Base-by-base conservation (phyloP, 2,888 invertebrate species). In the Nudaria mundana region DNA sequence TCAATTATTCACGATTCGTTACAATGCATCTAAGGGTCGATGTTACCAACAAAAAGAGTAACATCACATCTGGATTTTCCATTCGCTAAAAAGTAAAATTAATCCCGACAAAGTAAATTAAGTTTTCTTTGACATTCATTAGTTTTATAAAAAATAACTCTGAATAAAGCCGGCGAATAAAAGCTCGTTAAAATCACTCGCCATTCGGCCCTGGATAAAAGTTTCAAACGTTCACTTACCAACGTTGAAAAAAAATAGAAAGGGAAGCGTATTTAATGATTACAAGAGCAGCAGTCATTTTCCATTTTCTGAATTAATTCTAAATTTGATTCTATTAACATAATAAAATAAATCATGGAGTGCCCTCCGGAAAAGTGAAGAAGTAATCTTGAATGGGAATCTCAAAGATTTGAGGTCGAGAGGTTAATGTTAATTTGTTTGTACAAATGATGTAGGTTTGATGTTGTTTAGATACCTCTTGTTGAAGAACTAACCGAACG, bases 161-260 rank as follows among this genome's bases (percentile, higher is more conserved):
- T 44, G 54, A 65, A 67, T 67, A 71, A 78, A 73, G 56, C 63
- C 59, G 44, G 65, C 64, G 66, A 75, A 81, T 76, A 76, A 81
- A 80, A 74, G 70, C 81, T 85, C 77, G 79, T 84, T 84, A 84
- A 81, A 85, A 80, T 80, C 76, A 76, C 75, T 78, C 74, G 72
- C 59, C 71, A 51, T 67, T 76, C 75, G 73, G 72, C 62, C 71
- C 71, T 59, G 71, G 73, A 80, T 75, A 77, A 78, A 82, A 78
- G 71, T 77, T 81, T 70, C 51, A 54, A 75, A 67, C 63, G 62
- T 53, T 58, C 59, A 69, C 70, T 73, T 69, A 58, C 61, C 59
- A 57, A 65, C 55, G 60, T 64, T 51, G 48, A 66, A 64, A 58
- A 56, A 55, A 68, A 64, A 58, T 63, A 66, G 74, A 71, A 79